Evolutionary conservation across 2,113 vertebrate genomes (phyloP).

Genomic region (Porphyrio hochstetteri): DNA sequence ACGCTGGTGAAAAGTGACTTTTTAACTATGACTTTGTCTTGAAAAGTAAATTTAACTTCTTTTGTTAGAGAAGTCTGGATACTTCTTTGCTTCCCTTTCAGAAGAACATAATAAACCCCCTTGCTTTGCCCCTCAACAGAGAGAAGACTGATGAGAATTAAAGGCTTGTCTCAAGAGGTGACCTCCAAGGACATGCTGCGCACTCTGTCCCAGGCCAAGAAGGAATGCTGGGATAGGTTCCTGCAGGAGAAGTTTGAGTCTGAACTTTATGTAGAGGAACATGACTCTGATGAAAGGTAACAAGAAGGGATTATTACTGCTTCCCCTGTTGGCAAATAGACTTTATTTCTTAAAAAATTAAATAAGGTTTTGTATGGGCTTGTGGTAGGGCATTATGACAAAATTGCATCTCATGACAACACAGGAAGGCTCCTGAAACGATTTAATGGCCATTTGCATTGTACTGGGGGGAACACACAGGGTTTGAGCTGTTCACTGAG

Average conservation of each 20-base stretch:
- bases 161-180: conserved; percentile 89
- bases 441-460: accelerated
- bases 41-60: neutral
- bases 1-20: neutral
- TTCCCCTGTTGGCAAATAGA: accelerated
- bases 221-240: conserved; percentile 97
- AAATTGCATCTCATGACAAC: accelerated
- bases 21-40: neutral
- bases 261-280: conserved; percentile 84
- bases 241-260: conserved; percentile 90
- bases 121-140: conserved; percentile 73
- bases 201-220: conserved; percentile 92
- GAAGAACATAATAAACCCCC: neutral
- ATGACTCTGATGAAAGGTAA: conserved; percentile 88
- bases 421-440: neutral
- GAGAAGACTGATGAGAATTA: conserved; percentile 90
- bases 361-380: neutral
- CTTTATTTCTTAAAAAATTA: neutral
- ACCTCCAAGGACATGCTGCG: conserved; percentile 95
- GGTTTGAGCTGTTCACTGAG: neutral
- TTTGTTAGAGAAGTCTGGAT: neutral
- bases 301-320: neutral
- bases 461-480: accelerated
- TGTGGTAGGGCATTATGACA: accelerated
- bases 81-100: neutral